Percentiles rank a stretch among this genome's conserved stretches.
Evolutionary conservation across 1,140 invertebrate genomes (phyloP).

Genomic region (Drosophila tropicalis): DNA sequence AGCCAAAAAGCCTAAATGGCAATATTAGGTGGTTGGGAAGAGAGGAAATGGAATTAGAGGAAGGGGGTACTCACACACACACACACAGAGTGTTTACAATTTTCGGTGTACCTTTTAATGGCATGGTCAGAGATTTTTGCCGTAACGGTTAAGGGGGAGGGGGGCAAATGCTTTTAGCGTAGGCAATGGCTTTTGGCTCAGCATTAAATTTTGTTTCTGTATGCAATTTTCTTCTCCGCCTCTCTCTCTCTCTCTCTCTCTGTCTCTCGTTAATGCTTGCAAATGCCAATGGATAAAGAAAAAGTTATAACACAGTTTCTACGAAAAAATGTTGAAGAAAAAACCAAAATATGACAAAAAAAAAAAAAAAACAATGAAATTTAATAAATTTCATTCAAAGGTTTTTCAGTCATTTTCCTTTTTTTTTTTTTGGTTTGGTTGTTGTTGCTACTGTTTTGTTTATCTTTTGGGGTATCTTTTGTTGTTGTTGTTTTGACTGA

Average conservation of each 20-base stretch:
- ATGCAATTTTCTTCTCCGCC: too few relatives aligned
- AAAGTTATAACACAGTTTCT: background rate
- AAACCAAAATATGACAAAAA: background rate
- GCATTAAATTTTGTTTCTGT: too few relatives aligned
- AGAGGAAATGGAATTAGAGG: too few relatives aligned
- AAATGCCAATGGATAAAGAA: too few relatives aligned
- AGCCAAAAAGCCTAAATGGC: slow-evolving; percentile 19
- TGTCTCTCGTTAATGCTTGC: too few relatives aligned
- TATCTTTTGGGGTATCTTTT: slow-evolving; percentile 8
- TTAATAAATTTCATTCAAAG: slow-evolving; percentile 6
- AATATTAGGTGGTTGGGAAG: background rate
- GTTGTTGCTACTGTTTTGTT: background rate
- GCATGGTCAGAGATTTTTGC: slow-evolving; percentile 12
- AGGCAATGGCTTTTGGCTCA: background rate
- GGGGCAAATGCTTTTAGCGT: slow-evolving; percentile 2
- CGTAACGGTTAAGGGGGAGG: background rate
- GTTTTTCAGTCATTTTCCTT: background rate
- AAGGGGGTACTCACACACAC: too few relatives aligned
- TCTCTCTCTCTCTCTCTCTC: too few relatives aligned
- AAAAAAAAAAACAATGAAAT: background rate
- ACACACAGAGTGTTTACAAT: slow-evolving; percentile 20
- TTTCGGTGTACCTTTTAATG: slow-evolving; percentile 6
- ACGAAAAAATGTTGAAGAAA: background rate
- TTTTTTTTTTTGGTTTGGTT: background rate
- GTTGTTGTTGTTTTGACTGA: slow-evolving; percentile 8